Conservation (phyloP, 2,797 vertebrate species). For the Melanotaenia nigrans region DNA sequence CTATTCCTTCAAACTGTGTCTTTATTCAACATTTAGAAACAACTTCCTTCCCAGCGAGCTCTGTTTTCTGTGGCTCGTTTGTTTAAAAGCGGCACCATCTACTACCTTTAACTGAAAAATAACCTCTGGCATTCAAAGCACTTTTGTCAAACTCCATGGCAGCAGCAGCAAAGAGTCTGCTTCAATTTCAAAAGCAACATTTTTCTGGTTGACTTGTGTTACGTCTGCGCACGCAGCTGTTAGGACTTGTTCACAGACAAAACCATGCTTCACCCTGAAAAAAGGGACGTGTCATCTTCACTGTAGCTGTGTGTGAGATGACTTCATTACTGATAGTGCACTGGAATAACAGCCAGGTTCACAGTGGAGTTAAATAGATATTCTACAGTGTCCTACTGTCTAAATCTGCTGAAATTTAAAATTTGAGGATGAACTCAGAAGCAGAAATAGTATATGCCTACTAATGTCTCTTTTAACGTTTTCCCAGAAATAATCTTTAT, state of each 20-base stretch:
- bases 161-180: background rate
- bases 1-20: conserved; percentile 18
- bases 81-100: conserved; percentile 20
- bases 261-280: conserved; percentile 26
- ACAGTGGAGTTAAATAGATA: background rate
- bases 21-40: conserved; percentile 31
- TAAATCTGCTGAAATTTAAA: background rate
- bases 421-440: background rate
- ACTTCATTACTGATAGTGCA: conserved; percentile 1
- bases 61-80: background rate
- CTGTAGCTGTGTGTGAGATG: conserved; percentile 5
- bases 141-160: conserved; percentile 9
- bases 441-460: background rate
- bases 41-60: background rate
- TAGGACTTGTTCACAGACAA: conserved; percentile 4
- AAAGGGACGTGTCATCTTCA: conserved; percentile 12
- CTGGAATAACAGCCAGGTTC: conserved; percentile 2
- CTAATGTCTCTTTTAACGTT: background rate
- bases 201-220: conserved; percentile 29
- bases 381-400: background rate
- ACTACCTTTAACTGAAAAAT: conserved; percentile 22
- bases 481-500: too few species aligned
- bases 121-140: conserved; percentile 21
- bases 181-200: conserved; percentile 19
- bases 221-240: background rate